Percentiles rank a stretch among this genome's conserved stretches.
Conservation (phyloP, 2,113 vertebrate genomes). For the Rostratula benghalensis region DNA sequence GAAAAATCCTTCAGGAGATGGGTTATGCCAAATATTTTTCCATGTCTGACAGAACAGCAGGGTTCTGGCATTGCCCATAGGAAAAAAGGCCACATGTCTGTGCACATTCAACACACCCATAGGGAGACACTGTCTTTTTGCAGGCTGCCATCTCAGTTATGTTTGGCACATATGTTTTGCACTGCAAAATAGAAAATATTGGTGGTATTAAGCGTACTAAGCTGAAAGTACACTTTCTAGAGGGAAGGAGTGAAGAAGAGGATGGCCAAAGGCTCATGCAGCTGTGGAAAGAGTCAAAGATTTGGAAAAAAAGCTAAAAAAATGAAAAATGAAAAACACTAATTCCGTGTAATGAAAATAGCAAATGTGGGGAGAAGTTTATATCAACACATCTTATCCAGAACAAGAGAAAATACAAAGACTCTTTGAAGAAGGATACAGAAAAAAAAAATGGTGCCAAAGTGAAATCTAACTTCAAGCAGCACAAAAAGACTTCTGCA, state of each 20-base stretch:
- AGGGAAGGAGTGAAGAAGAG: not conserved
- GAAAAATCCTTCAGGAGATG: slow-evolving; percentile 36
- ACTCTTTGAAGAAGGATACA: not conserved
- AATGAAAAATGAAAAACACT: not conserved
- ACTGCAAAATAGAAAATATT: not conserved
- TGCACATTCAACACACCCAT: slow-evolving; percentile 15
- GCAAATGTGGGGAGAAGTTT: not conserved
- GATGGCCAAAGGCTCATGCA: not conserved
- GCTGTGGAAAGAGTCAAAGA: not conserved
- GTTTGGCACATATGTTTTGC: not conserved
- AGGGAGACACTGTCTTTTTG: not conserved
- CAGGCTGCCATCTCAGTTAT: slow-evolving; percentile 12
- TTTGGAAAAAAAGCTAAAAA: not conserved
- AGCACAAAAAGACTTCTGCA: not conserved
- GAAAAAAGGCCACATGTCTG: slow-evolving; percentile 49
- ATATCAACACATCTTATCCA: not conserved
- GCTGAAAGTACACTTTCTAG: not conserved
- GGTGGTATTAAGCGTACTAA: not conserved
- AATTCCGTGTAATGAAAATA: not conserved
- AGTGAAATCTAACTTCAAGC: not conserved
- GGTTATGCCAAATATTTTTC: slow-evolving; percentile 43
- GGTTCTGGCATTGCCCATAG: slow-evolving; percentile 41
- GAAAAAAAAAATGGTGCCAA: not conserved
- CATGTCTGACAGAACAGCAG: slow-evolving; percentile 29
- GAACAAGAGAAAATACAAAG: not conserved